phyloP scores from a whole-genome alignment of 2,888 invertebrate genomes.

The Mechanitis mazaeus region DNA sequence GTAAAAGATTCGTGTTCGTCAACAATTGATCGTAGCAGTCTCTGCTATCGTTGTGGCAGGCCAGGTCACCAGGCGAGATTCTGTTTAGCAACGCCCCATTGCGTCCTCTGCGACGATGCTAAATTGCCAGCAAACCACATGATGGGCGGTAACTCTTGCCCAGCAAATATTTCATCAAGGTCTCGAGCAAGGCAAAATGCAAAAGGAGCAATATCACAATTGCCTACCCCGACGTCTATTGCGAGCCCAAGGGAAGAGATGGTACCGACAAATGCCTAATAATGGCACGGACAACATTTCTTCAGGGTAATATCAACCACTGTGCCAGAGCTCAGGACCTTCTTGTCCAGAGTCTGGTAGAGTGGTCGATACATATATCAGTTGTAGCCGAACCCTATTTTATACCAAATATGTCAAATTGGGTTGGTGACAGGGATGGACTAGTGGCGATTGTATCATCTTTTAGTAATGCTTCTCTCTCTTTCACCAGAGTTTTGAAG shows the following conservation, averaged over 20 bases:
- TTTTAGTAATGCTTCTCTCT: neutral
- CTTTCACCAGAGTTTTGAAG: neutral
- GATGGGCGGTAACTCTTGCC: neutral
- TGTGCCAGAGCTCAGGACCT: slow-evolving; percentile 25
- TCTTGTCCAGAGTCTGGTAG: slow-evolving; percentile 18
- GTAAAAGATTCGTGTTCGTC: neutral
- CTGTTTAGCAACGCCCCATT: neutral
- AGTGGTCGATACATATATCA: slow-evolving; percentile 23
- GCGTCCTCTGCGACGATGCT: neutral
- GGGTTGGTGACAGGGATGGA: slow-evolving; percentile 17
- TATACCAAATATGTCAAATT: slow-evolving; percentile 5
- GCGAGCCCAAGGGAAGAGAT: neutral
- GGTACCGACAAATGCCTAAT: neutral
- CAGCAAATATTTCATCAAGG: neutral
- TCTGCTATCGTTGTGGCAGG: neutral
- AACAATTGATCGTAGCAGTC: neutral
- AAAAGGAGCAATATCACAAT: neutral
- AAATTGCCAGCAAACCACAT: neutral
- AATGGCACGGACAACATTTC: slow-evolving; percentile 1
- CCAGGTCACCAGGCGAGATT: neutral
- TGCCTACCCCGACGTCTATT: neutral
- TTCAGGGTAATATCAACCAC: slow-evolving; percentile 28
- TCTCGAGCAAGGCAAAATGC: neutral
- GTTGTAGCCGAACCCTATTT: slow-evolving; percentile 23
- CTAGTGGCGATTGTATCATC: slow-evolving; percentile 9